Base-by-base conservation (phyloP, 2,113 vertebrate genomes). In the Lutjanus erythropterus region DNA sequence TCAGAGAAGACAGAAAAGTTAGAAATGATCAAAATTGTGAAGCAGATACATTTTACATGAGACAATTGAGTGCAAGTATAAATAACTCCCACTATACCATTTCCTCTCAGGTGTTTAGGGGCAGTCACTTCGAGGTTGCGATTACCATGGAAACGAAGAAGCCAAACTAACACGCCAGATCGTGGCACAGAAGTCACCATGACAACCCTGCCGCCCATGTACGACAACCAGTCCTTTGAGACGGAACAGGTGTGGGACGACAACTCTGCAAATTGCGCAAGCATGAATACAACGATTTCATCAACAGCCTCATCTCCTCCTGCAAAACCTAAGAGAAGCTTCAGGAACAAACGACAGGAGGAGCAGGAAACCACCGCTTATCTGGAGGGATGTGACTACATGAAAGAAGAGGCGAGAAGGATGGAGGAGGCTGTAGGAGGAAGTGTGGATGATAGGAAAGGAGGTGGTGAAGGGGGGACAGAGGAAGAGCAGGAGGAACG, bases 301-400 rank as follows among this genome's bases (percentile, higher is more conserved):
- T 46, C 44, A 0, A 11, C 58, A 2, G n/a, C 61, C 19, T 44
- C 70, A 1, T 56, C 67, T 31, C 76, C 90, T 0, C 91, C 92
- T 1, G 12, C 33, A 21, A 93, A 94, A 79, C 85, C 94, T 47
- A 76, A 90, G 67, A 84, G 91, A 35, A 94, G 87, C 68, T 88
- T 90, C 78, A 44, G 78, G 62, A 29, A 61, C 23, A 83, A 86
- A 59, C 42, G 15, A 39, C 46, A 55, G 31, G 58, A 83, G 41
- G 47, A 46, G 41, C 2, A 37, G 47, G 35, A 85, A 4, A 37
- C 4, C 8, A 1, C 62, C 0, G 47, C 44, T 15, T 84, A 91
- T 29, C 60, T 90, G 64, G 88, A 92, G 58, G 75, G 65, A 39
- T 76, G 74, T 50, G 71, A 88, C 61, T 9, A 71, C 7, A 52